Evolutionary conservation across 2,888 invertebrate species (phyloP).

Genomic region (Tachina lurida): DNA sequence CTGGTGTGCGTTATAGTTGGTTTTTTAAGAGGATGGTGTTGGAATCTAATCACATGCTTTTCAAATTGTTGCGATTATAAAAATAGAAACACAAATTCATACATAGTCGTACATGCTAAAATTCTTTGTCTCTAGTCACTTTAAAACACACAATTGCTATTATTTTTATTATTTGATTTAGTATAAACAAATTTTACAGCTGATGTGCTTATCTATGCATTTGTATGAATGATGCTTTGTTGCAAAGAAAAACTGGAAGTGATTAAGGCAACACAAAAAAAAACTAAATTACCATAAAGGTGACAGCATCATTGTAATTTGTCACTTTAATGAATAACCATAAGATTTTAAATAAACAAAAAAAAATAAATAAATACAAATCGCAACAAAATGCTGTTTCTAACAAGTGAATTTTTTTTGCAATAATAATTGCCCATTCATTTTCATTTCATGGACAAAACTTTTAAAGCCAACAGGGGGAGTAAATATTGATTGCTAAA

Average conservation of each 20-base stretch:
- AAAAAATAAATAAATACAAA: constrained; percentile 12
- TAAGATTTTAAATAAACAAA: constrained; percentile 17
- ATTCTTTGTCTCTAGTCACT: constrained; percentile 1
- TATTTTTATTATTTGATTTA: neutral
- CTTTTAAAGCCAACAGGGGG: neutral
- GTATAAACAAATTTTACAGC: neutral
- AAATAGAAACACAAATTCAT: neutral
- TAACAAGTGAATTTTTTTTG: neutral
- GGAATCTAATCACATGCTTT: constrained; percentile 52
- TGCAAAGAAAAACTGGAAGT: constrained; percentile 10
- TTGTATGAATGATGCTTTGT: constrained; percentile 4
- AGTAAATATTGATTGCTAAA: too few relatives aligned
- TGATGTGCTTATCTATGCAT: constrained; percentile 12
- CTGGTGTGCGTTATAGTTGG: neutral
- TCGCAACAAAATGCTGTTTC: neutral
- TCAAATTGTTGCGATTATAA: constrained; percentile 33
- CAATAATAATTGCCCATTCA: neutral
- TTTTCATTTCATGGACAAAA: neutral
- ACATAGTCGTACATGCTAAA: constrained; percentile 2
- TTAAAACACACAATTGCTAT: neutral
- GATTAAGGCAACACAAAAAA: constrained; percentile 5
- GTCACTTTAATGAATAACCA: constrained; percentile 64
- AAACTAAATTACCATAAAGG: constrained; percentile 62
- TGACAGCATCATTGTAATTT: constrained; percentile 66
- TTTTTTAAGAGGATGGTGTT: constrained; percentile 27